phyloP scores from a whole-genome alignment of 2,113 vertebrate species.

The Lepidothrix coronata region DNA sequence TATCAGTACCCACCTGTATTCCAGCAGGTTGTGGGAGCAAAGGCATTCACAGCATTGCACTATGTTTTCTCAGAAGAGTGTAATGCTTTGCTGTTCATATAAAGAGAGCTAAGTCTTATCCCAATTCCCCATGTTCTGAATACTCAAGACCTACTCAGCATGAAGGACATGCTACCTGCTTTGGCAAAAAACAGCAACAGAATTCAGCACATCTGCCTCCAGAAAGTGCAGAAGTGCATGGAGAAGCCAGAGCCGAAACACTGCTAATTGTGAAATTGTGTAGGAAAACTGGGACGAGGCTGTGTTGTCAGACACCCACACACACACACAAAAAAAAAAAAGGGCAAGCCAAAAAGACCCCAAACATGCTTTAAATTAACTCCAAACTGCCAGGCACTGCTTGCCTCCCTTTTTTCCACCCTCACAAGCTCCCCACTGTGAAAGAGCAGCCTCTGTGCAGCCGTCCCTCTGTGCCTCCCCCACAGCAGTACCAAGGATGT shows the following conservation, averaged over 20 bases:
- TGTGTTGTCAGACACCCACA: background rate
- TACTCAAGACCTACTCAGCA: background rate
- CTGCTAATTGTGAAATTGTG: background rate
- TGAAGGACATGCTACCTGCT: background rate
- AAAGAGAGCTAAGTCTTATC: background rate
- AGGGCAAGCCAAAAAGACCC: background rate
- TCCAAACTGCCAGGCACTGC: constrained; percentile 9
- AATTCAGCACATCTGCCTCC: background rate
- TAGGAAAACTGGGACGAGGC: background rate
- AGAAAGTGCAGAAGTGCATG: background rate
- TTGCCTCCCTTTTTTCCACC: background rate
- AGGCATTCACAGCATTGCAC: background rate
- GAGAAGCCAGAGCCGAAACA: background rate
- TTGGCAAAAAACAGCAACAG: background rate
- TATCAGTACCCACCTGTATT: background rate
- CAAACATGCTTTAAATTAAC: background rate
- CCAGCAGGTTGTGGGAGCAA: background rate
- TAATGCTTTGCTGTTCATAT: background rate
- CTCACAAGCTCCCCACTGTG: background rate
- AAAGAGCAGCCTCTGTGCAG: background rate
- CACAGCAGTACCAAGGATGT: background rate
- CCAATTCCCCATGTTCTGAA: background rate
- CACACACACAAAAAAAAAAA: background rate
- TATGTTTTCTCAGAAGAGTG: background rate
- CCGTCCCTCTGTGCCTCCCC: background rate